Conservation (phyloP, 1,140 invertebrate species). For the Dufourea novaeangliae region DNA sequence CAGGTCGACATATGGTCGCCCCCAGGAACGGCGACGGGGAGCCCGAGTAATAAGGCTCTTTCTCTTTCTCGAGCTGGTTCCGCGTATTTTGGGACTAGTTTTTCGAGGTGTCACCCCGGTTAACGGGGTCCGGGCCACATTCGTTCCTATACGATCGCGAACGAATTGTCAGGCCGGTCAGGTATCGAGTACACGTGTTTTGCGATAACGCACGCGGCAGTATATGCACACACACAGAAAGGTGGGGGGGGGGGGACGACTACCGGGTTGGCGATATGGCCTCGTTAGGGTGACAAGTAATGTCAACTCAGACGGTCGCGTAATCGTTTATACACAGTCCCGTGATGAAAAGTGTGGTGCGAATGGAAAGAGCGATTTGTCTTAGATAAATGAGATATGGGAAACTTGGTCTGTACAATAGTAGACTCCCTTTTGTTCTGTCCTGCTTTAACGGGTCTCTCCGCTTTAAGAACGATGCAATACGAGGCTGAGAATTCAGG, state of each 20-base stretch:
- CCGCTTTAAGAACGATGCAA: no score
- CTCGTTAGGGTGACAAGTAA: conserved; percentile 49
- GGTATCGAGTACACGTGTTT: conserved; percentile 73
- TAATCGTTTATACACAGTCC: neutral
- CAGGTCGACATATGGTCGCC: conserved; percentile 68
- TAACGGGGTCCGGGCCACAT: conserved; percentile 58
- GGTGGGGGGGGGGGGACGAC: conserved; percentile 26
- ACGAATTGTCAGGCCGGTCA: conserved; percentile 71
- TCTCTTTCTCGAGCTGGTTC: conserved; percentile 56
- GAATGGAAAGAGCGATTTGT: neutral
- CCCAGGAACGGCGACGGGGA: conserved; percentile 37
- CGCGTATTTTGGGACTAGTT: conserved; percentile 75
- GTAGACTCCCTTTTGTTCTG: no score
- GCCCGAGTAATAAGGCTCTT: conserved; percentile 13
- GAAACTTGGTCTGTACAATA: no score
- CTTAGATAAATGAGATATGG: neutral
- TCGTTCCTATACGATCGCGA: conserved; percentile 48
- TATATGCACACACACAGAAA: no score
- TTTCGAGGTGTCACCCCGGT: conserved; percentile 65
- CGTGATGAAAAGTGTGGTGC: neutral
- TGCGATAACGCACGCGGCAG: conserved; percentile 60
- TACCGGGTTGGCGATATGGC: conserved; percentile 47
- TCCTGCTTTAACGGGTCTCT: no score
- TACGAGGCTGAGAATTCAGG: no score
- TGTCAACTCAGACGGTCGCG: neutral